Base-by-base conservation (phyloP, 2,113 vertebrate genomes). In the Bujurquina vittata region DNA sequence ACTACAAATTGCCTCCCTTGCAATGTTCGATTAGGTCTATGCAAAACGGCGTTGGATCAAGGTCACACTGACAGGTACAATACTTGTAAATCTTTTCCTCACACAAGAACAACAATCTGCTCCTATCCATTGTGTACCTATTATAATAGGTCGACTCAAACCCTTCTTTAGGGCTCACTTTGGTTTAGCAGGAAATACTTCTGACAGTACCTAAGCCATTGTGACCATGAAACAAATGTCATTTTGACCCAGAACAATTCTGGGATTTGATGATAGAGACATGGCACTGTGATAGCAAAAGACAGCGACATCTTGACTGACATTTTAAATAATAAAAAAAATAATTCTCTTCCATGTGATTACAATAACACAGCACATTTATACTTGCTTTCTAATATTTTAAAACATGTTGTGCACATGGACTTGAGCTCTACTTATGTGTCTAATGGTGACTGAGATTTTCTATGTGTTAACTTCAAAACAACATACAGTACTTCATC, bases 181-280 rank as follows among this genome's bases (percentile, higher is more conserved):
- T 67, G 17, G 20, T 55, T 35, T 37, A 10, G 6, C 63, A 18
- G 31, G 8, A 57, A 46, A 8, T 46, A 75, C 14, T 20, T 54
- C 17, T 20, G 17, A 72, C 2, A 40, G 35, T 18, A 26, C 29
- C 29, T 23, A n/a, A 72, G 35, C n/a, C 83, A 69, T 73, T 60
- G 54, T 84, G 85, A 80, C 80, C 57, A 49, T 35, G 46, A 62
- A 54, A 72, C 35, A 35, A 77, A 84, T 82, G 83, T 86, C 85
- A 90, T 17, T 79, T 55, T 74, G 74, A 87, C 22, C 58, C 35
- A 49, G 7, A 2, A 3, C 10, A 11, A 52, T 31, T 12, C 29
- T 63, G 15, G 56, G 12, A 58, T 26, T 49, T 0, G 31, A 35
- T 33, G 29, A 74, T 74, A 54, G 54, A n/a, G 18, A 33, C 69